These are phyloP conservation scores for Argyresthia goedartella DNA, from an alignment of 2,888 invertebrate species.

Conservation along the genomic window DNA sequence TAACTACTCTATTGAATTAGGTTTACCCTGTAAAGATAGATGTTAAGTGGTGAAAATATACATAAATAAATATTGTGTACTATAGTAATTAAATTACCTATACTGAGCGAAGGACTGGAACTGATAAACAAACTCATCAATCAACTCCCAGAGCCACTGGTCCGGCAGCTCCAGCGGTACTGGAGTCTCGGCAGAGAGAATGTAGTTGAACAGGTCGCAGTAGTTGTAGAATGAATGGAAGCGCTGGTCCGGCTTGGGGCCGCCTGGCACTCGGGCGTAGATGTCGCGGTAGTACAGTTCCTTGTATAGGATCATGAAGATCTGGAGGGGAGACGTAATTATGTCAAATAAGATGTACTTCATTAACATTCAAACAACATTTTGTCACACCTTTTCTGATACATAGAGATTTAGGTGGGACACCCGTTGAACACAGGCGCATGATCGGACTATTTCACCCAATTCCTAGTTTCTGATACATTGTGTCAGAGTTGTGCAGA, in stretches of 20 bases:
- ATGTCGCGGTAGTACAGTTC: slow-evolving; percentile 98
- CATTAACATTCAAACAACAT: not conserved
- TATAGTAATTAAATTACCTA: slow-evolving; percentile 50
- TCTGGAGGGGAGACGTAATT: slow-evolving; percentile 47
- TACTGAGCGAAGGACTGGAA: slow-evolving; percentile 93
- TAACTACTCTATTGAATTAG: too few species aligned
- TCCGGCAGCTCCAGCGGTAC: slow-evolving; percentile 94
- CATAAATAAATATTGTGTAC: too few species aligned
- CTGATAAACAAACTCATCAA: slow-evolving; percentile 99
- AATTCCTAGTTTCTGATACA: too few species aligned
- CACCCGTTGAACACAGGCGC: too few species aligned
- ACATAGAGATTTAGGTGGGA: too few species aligned
- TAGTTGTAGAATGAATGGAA: slow-evolving; percentile 98
- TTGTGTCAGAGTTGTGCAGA: too few species aligned
- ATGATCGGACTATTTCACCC: too few species aligned
- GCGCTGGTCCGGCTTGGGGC: slow-evolving; percentile 92
- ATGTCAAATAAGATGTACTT: not conserved
- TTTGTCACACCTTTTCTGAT: too few species aligned
- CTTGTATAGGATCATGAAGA: slow-evolving; percentile 96
- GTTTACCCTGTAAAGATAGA: too few species aligned
- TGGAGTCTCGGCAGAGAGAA: slow-evolving; percentile 90
- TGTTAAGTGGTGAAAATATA: too few species aligned
- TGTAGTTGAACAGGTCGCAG: slow-evolving; percentile 97
- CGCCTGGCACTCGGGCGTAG: slow-evolving; percentile 92
- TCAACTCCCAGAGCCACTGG: slow-evolving; percentile 99